Percentiles rank a stretch among this genome's conserved stretches.
phyloP scores from a whole-genome alignment of 2,797 vertebrate species.

The Lepidocolaptes lacrymiger region DNA sequence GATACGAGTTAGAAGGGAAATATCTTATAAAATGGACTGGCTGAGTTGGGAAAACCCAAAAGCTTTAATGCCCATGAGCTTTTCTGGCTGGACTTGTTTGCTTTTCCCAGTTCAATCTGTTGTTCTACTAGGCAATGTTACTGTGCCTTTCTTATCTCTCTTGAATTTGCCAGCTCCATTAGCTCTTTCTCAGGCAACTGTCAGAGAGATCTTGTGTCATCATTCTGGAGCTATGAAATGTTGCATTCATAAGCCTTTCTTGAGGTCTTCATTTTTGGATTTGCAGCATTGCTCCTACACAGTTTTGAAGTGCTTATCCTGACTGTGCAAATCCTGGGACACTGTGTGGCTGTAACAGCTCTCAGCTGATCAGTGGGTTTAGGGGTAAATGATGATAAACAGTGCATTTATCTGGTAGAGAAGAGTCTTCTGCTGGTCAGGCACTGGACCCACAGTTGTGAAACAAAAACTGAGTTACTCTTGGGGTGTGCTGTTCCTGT shows the following conservation, averaged over 20 bases:
- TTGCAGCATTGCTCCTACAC: neutral
- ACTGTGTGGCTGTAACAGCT: neutral
- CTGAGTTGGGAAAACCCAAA: neutral
- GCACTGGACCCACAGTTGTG: neutral
- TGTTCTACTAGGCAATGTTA: neutral
- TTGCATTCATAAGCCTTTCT: neutral
- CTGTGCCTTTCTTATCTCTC: neutral
- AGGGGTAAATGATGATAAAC: neutral
- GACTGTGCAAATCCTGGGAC: neutral
- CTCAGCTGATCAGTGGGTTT: neutral
- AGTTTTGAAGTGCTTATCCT: neutral
- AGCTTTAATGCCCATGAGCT: neutral
- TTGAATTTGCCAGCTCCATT: conserved; percentile 16
- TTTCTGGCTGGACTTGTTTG: neutral
- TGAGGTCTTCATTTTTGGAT: neutral
- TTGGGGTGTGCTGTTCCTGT: neutral
- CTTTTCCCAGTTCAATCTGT: neutral
- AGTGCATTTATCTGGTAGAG: neutral
- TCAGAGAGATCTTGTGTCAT: neutral
- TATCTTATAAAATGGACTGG: neutral
- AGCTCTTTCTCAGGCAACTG: neutral
- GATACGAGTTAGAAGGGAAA: neutral
- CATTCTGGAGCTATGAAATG: neutral
- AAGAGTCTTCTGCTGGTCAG: neutral
- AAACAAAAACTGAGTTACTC: neutral